Evolutionary conservation across 2,888 invertebrate genomes (phyloP).

Genomic region (Ceratothoa steindachneri): DNA sequence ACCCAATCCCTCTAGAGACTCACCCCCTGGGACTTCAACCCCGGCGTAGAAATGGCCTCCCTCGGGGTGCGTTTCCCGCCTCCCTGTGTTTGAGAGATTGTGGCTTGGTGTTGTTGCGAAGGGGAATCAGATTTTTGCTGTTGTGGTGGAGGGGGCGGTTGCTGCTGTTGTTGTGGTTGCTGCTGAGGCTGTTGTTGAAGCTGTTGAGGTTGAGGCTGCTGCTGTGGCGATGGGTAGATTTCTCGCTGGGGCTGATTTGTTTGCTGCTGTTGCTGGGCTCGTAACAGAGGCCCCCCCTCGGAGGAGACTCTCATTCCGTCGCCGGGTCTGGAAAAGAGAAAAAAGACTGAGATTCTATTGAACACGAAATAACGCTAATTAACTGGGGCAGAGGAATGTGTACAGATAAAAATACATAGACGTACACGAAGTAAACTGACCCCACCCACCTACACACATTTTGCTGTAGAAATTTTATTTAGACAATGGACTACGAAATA

Average conservation of each 20-base stretch:
- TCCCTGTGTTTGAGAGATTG: neutral
- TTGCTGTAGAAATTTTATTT: no score
- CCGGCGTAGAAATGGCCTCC: no score
- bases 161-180: slow-evolving; percentile 1
- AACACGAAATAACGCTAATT: no score
- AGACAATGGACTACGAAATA: no score
- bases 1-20: no score
- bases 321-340: neutral
- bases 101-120: neutral
- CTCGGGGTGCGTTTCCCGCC: no score
- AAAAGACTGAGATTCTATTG: neutral
- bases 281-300: neutral
- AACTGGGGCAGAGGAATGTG: no score
- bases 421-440: no score
- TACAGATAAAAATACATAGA: no score
- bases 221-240: neutral
- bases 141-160: no score
- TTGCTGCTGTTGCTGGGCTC: neutral
- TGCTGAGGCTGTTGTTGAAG: neutral
- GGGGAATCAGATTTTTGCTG: no score
- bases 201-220: neutral
- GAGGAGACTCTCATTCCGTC: neutral
- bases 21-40: neutral
- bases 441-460: no score
- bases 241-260: neutral